Evolutionary conservation across 2,113 vertebrate genomes (phyloP).

Genomic region (Anarrhichthys ocellatus): DNA sequence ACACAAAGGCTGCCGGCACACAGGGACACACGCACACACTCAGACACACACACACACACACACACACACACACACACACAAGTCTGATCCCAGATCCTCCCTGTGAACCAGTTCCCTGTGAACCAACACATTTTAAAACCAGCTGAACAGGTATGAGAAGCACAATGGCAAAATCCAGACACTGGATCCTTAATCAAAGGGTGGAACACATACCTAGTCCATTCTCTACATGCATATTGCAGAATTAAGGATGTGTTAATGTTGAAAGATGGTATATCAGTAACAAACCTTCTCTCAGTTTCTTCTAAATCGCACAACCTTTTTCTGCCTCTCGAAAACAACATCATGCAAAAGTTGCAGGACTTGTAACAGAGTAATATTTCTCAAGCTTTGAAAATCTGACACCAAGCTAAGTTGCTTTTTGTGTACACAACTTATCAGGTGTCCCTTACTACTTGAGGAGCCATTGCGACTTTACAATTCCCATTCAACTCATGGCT

Average conservation of each 20-base stretch:
- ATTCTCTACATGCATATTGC: constrained; percentile 49
- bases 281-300: constrained; percentile 16
- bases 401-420: constrained; percentile 16
- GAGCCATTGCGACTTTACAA: constrained; percentile 20
- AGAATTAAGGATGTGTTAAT: constrained; percentile 39
- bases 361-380: constrained; percentile 9
- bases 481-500: constrained; percentile 30
- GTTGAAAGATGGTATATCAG: constrained; percentile 13
- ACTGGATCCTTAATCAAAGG: constrained; percentile 50
- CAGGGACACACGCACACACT: constrained; percentile 55
- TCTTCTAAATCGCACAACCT: constrained; percentile 19
- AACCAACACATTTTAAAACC: constrained; percentile 68
- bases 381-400: constrained; percentile 20
- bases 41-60: constrained; percentile 27
- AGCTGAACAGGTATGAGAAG: constrained; percentile 60
- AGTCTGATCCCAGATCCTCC: constrained; percentile 64
- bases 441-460: background rate
- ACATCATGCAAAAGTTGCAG: constrained; percentile 54
- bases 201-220: constrained; percentile 34
- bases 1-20: constrained; percentile 80
- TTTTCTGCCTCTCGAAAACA: constrained; percentile 46
- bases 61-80: constrained; percentile 40
- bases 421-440: constrained; percentile 8
- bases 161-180: constrained; percentile 61
- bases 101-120: constrained; percentile 57